Evolutionary conservation across 92 coral and sea anemone species (phyloP).

Genomic region (Isaurus tuberculatus): DNA sequence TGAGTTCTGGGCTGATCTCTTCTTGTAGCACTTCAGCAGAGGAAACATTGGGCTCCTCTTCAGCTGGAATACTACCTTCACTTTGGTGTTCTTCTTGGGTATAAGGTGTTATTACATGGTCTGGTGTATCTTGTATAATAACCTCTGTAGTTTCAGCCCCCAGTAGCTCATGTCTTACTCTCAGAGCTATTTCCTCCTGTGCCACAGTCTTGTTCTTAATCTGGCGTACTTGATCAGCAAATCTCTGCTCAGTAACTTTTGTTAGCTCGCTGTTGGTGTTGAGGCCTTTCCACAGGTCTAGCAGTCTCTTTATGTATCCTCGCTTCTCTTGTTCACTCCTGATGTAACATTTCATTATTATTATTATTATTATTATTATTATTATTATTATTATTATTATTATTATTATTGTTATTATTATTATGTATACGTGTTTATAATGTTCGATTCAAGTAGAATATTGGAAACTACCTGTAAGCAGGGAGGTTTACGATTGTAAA

Average conservation of each 20-base stretch:
- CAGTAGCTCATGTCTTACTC: slow-evolving; percentile 53
- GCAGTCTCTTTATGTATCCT: slow-evolving; percentile 39
- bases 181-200: slow-evolving; percentile 9
- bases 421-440: too few relatives aligned
- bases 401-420: too few relatives aligned
- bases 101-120: slow-evolving; percentile 54
- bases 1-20: slow-evolving; percentile 19
- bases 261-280: slow-evolving; percentile 39
- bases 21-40: slow-evolving; percentile 21
- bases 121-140: slow-evolving; percentile 27
- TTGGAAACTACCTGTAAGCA: too few relatives aligned
- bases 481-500: too few relatives aligned
- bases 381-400: too few relatives aligned
- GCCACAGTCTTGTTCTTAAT: slow-evolving; percentile 48
- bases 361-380: too few relatives aligned
- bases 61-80: slow-evolving; percentile 34
- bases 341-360: too few relatives aligned
- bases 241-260: slow-evolving; percentile 50
- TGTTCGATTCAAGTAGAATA: too few relatives aligned
- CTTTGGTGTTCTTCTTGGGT: slow-evolving; percentile 43
- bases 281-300: slow-evolving; percentile 19
- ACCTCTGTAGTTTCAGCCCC: slow-evolving; percentile 35
- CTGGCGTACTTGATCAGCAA: slow-evolving; percentile 55
- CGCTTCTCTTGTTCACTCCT: too few relatives aligned
- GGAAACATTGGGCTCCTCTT: slow-evolving; percentile 45